Conservation (phyloP, 2,888 invertebrate genomes). For the Tiphia femorata region DNA sequence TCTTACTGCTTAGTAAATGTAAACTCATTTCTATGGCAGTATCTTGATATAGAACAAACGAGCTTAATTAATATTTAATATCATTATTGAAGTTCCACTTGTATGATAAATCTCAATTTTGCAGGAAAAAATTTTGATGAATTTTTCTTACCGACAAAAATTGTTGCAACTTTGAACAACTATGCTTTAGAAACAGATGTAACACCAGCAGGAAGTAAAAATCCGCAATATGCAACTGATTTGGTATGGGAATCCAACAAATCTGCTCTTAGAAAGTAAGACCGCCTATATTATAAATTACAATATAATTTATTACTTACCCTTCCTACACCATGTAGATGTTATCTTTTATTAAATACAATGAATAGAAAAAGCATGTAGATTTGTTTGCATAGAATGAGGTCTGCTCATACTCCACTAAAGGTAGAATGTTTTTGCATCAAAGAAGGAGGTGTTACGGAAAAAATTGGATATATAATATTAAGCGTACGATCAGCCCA, state of each 20-base stretch:
- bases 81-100: neutral
- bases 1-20: neutral
- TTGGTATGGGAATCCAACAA: conserved; percentile 85
- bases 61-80: neutral
- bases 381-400: conserved; percentile 71
- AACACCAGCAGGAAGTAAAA: conserved; percentile 72
- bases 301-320: neutral
- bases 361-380: neutral
- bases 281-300: neutral
- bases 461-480: conserved; percentile 78
- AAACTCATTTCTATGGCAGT: neutral
- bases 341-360: neutral
- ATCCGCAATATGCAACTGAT: conserved; percentile 79
- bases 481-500: conserved; percentile 80
- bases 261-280: conserved; percentile 77
- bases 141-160: conserved; percentile 71
- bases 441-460: conserved; percentile 72
- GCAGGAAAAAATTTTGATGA: conserved; percentile 74
- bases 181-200: conserved; percentile 79
- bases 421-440: conserved; percentile 78
- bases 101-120: too few species aligned
- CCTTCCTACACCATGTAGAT: too few species aligned
- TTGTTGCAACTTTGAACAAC: conserved; percentile 76
- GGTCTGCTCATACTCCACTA: conserved; percentile 80
- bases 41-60: neutral